Base-by-base conservation (phyloP, 1,140 invertebrate species). In the Laupala kohalensis region DNA sequence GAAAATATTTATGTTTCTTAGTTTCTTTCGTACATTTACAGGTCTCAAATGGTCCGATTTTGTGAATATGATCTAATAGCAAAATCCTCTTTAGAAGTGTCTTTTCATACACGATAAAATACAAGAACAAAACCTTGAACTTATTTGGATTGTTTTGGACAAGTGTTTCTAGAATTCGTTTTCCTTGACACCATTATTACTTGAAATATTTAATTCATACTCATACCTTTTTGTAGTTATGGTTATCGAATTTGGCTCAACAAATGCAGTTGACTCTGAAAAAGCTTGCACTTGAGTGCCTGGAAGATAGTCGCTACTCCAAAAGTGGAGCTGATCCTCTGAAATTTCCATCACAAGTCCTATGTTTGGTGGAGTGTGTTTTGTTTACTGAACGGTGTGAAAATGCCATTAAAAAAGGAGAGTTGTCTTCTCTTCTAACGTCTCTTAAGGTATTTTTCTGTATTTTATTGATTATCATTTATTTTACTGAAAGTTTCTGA, bases 291-390 rank as follows among this genome's bases (percentile, higher is more conserved):
- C 78, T 85, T 23, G 86, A 90, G 75, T 96, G 93, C 80, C 81
- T 94, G 30, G 80, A 84, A 67, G 85, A 87, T 66, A 78, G 76
- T 66, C 78, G 80, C 25, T 78, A 77, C 53, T 80, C 79, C 63
- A 80, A 67, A 24, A 23, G 83, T 73, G 84, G 86, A 63, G 83
- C 89, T 28, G 88, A 94, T 83, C 89, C 92, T 0, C 81, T 87
- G 65, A 88, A 87, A 74, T 94, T 92, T 81, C 94, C 94, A 9
- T 91, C 92, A 64, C 94, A 97, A 86, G 88, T 97, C 75, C 79
- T 97, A 26, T 89, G 88, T 78, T 80, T 89, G 24, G 81, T 84
- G 4, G 85, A 88, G 73, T 86, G 84, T 71, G 88, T 97, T 19
- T 81, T 87, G 25, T 98, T 97, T 79, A 95, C 93, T 3, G 86